Evolutionary conservation across 2,113 vertebrate species (phyloP).

Genomic region (Procapra przewalskii): DNA sequence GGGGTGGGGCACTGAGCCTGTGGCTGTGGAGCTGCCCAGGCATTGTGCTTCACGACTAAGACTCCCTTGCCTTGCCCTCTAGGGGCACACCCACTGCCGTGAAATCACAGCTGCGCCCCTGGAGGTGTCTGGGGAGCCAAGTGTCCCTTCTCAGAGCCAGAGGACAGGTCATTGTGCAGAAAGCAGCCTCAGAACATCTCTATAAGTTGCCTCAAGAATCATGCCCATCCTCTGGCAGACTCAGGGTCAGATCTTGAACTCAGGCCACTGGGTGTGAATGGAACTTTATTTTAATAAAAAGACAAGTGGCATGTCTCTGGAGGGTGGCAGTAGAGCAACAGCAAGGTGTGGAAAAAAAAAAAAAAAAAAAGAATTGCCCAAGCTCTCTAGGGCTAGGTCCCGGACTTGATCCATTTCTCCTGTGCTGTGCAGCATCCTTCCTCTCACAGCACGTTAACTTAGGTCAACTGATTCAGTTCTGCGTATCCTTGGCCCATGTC

Average conservation of each 20-base stretch:
- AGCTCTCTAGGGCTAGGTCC: background rate
- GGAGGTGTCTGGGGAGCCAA: background rate
- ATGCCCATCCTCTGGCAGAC: background rate
- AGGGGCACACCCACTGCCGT: background rate
- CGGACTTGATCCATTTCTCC: background rate
- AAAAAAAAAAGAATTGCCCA: background rate
- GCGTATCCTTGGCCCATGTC: background rate
- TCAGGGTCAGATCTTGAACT: background rate
- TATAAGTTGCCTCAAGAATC: background rate
- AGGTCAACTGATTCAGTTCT: background rate
- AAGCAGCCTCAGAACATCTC: background rate
- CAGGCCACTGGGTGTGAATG: fast-evolving
- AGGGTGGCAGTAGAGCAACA: background rate
- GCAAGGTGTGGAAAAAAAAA: background rate
- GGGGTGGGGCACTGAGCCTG: too few relatives aligned
- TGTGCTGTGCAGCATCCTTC: background rate
- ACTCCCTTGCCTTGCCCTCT: background rate
- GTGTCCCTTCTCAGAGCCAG: background rate
- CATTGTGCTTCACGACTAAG: background rate
- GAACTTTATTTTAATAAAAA: background rate
- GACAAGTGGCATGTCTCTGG: background rate
- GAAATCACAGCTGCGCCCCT: background rate
- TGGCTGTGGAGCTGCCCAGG: background rate
- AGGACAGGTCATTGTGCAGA: background rate
- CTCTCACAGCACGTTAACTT: background rate